phyloP scores from a whole-genome alignment of 2,797 vertebrate species.

The Margarornis squamiger region DNA sequence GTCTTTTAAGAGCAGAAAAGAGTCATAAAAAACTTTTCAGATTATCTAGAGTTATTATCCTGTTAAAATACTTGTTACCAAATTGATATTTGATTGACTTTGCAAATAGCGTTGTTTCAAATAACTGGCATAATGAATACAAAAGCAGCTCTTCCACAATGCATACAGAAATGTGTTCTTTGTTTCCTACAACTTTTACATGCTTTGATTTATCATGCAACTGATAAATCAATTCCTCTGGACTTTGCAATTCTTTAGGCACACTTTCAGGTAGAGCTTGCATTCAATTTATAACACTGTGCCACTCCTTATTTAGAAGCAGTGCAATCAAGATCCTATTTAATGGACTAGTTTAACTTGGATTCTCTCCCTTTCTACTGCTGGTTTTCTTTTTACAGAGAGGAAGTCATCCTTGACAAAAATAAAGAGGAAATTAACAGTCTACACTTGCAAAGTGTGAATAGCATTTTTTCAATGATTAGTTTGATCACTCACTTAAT shows the following conservation, averaged over 20 bases:
- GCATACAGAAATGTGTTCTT: not conserved
- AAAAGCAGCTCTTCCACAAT: not conserved
- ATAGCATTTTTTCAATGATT: slow-evolving; percentile 3
- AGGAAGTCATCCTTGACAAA: slow-evolving; percentile 30
- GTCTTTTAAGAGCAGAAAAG: not conserved
- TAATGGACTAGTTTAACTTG: slow-evolving; percentile 65
- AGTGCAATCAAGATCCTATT: slow-evolving; percentile 35
- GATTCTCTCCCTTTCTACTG: slow-evolving; percentile 45
- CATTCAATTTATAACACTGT: slow-evolving; percentile 63
- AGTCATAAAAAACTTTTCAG: not conserved
- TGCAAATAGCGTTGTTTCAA: not conserved
- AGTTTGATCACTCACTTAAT: slow-evolving; percentile 41
- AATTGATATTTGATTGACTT: not conserved
- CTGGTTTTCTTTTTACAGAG: slow-evolving; percentile 17
- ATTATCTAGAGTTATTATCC: not conserved
- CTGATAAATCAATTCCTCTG: slow-evolving; percentile 39
- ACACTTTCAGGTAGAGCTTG: not conserved
- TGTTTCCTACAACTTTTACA: not conserved
- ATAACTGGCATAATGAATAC: not conserved
- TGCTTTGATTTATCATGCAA: not conserved
- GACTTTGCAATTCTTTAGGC: slow-evolving; percentile 26
- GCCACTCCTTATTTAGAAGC: slow-evolving; percentile 42
- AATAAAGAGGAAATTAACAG: slow-evolving; percentile 6
- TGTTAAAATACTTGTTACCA: not conserved
- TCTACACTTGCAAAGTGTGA: not conserved